Evolutionary conservation across 2,888 invertebrate species (phyloP).

Genomic region (Imbricaverruca yamaguchii): DNA sequence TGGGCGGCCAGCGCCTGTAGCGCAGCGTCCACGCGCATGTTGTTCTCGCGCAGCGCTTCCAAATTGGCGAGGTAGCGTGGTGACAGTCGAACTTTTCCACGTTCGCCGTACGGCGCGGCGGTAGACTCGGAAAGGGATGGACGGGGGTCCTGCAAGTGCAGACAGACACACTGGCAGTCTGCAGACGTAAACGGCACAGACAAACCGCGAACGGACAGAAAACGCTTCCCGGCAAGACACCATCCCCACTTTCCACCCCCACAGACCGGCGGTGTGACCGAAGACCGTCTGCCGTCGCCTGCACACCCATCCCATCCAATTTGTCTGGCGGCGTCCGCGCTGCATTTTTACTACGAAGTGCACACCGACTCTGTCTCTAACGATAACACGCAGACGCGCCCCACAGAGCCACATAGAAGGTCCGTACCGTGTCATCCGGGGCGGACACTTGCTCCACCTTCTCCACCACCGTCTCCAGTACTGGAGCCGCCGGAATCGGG

Average conservation of each 20-base stretch:
- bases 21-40: background rate
- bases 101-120: background rate
- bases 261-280: background rate
- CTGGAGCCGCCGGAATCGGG: background rate
- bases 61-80: conserved; percentile 5
- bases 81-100: background rate
- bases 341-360: too few species aligned
- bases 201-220: too few species aligned
- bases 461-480: background rate
- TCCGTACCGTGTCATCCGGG: background rate
- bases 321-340: too few species aligned
- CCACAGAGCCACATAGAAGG: too few species aligned
- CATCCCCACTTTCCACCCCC: background rate
- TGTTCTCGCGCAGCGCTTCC: background rate
- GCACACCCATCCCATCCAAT: background rate
- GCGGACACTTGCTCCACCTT: background rate
- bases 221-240: background rate
- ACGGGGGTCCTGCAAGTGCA: background rate
- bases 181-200: too few species aligned
- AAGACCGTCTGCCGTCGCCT: background rate
- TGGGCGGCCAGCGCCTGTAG: background rate
- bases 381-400: too few species aligned
- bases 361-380: too few species aligned
- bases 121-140: too few species aligned
- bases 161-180: too few species aligned